Evolutionary conservation across 2,888 invertebrate species (phyloP).

Genomic region (Torymus texanus): DNA sequence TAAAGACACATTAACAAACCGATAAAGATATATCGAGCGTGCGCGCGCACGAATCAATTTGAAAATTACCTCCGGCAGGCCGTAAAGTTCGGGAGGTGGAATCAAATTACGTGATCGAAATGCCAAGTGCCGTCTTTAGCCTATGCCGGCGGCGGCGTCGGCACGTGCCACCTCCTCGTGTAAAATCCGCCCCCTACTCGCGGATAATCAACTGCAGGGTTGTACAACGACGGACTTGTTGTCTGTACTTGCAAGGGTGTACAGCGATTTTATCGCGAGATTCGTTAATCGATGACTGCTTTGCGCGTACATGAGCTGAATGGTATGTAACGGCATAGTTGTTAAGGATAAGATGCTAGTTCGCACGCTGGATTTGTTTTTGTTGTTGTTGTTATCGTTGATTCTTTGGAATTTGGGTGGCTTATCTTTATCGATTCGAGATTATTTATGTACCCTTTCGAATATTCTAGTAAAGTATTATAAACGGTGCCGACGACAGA

Average conservation of each 20-base stretch:
- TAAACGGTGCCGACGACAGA: too few relatives aligned
- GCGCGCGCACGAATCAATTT: slow-evolving; percentile 41
- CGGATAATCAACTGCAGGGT: slow-evolving; percentile 38
- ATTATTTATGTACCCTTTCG: too few relatives aligned
- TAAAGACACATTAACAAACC: not conserved
- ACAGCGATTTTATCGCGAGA: slow-evolving; percentile 24
- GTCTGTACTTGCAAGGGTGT: not conserved
- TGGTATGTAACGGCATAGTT: too few relatives aligned
- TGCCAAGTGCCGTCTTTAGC: slow-evolving; percentile 53
- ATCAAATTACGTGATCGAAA: slow-evolving; percentile 57
- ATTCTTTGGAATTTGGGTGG: too few relatives aligned
- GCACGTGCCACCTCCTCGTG: slow-evolving; percentile 20
- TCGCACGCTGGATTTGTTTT: too few relatives aligned
- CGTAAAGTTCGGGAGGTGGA: slow-evolving; percentile 31
- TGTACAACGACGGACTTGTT: not conserved
- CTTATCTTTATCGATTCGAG: too few relatives aligned
- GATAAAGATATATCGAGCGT: not conserved
- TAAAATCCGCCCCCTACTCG: slow-evolving; percentile 39
- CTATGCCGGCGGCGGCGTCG: not conserved
- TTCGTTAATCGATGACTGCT: slow-evolving; percentile 27
- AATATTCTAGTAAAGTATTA: too few relatives aligned
- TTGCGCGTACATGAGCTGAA: slow-evolving; percentile 15
- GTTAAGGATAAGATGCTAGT: too few relatives aligned
- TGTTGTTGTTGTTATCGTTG: too few relatives aligned
- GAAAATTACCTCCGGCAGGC: slow-evolving; percentile 43